Conservation (phyloP, 2,797 vertebrate genomes). For the Myotis planiceps region DNA sequence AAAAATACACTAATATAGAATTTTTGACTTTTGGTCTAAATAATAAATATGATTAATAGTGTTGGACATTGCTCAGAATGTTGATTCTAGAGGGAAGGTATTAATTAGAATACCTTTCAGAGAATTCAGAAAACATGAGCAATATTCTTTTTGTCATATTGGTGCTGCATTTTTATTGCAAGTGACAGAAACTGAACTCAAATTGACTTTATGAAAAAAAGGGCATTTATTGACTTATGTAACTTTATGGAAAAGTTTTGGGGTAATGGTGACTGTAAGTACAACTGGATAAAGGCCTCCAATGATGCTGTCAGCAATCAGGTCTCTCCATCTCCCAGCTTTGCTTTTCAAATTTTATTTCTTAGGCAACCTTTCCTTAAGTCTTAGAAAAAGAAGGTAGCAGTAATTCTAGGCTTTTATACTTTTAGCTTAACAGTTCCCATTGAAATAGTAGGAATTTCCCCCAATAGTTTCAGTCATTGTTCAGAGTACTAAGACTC, state of each 20-base stretch:
- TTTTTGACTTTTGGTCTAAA: background rate
- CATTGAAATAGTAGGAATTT: background rate
- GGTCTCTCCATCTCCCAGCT: background rate
- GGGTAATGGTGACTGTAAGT: background rate
- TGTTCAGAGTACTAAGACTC: background rate
- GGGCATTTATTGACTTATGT: background rate
- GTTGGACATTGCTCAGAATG: background rate
- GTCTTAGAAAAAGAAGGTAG: conserved; percentile 14
- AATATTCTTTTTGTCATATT: background rate
- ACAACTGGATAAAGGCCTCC: background rate
- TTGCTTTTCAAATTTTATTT: conserved; percentile 12
- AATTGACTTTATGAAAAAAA: background rate
- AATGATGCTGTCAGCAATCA: background rate
- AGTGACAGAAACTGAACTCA: conserved; percentile 35
- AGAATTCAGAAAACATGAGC: conserved; percentile 43
- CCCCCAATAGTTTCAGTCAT: background rate
- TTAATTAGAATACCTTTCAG: conserved; percentile 41
- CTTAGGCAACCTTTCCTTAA: background rate
- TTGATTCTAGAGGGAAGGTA: background rate
- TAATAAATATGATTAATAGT: conserved; percentile 35
- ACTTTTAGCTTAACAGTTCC: background rate
- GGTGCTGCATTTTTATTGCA: conserved; percentile 25
- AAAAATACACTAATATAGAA: background rate
- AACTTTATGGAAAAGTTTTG: background rate
- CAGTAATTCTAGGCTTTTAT: background rate